Percentiles rank a stretch among this genome's conserved stretches.
These are phyloP conservation scores for Neoitamus cyanurus DNA, from an alignment of 2,888 invertebrate genomes.

Conservation along the genomic window DNA sequence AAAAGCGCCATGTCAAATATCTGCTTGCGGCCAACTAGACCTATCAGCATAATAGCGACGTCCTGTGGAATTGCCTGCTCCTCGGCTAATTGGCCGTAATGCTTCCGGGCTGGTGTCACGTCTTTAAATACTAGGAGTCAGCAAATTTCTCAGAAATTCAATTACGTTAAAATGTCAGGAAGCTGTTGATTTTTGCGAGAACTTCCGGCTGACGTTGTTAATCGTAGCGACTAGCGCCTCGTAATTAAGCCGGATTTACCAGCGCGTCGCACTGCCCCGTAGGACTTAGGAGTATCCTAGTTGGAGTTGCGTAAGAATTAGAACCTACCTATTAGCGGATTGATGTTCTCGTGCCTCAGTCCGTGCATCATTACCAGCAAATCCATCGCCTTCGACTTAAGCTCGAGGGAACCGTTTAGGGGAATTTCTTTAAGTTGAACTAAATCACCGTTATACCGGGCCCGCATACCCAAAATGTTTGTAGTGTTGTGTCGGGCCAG, in stretches of 20 bases:
- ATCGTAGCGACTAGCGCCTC: too few relatives aligned
- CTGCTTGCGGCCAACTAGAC: neutral
- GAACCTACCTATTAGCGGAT: slow-evolving; percentile 79
- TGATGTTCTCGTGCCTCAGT: slow-evolving; percentile 90
- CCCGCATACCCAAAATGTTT: slow-evolving; percentile 75
- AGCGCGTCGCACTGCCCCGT: neutral
- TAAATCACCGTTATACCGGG: slow-evolving; percentile 89
- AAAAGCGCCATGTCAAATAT: neutral
- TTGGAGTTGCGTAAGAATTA: neutral
- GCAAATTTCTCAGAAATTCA: neutral
- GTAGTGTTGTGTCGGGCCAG: slow-evolving; percentile 71
- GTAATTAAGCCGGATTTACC: neutral
- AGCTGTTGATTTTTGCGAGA: neutral
- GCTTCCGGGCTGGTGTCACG: neutral
- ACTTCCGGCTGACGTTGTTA: neutral
- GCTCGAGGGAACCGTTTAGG: slow-evolving; percentile 72
- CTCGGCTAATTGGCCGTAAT: neutral
- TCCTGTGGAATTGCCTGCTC: neutral
- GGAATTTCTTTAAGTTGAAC: slow-evolving; percentile 87
- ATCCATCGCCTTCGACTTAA: slow-evolving; percentile 84
- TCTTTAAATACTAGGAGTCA: neutral
- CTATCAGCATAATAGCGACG: neutral
- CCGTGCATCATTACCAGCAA: slow-evolving; percentile 83
- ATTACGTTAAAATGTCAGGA: neutral
- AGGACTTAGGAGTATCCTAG: neutral